These are phyloP conservation scores for Trinectes maculatus DNA, from an alignment of 2,113 vertebrate genomes.

Conservation along the genomic window DNA sequence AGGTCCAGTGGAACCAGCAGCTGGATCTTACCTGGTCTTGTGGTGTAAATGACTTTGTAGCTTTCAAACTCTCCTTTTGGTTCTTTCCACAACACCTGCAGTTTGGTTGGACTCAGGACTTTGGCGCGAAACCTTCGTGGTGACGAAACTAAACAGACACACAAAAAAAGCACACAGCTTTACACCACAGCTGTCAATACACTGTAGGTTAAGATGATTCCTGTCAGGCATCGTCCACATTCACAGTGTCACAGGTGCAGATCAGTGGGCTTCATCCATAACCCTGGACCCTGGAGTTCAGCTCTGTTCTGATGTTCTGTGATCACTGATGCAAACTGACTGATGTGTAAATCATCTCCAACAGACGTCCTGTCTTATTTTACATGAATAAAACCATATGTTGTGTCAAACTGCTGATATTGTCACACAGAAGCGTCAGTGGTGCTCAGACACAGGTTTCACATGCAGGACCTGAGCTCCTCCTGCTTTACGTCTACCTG, in stretches of 20 bases:
- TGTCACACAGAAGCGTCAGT: too few relatives aligned
- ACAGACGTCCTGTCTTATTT: not conserved
- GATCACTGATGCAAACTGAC: not conserved
- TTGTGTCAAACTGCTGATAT: not conserved
- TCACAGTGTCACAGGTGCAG: not conserved
- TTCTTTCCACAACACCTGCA: constrained; percentile 81
- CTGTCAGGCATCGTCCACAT: constrained; percentile 33
- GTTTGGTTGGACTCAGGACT: constrained; percentile 56
- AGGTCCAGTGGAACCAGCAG: too few relatives aligned
- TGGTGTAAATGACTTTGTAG: constrained; percentile 75
- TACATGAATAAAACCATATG: not conserved
- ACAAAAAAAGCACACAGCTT: not conserved
- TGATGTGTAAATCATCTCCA: not conserved
- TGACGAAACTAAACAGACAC: constrained; percentile 66
- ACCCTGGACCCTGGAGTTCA: constrained; percentile 56
- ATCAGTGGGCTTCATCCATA: constrained; percentile 5
- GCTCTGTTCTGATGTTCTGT: not conserved
- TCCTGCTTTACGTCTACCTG: not conserved
- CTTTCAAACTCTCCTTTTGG: constrained; percentile 78
- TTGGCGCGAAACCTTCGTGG: constrained; percentile 78
- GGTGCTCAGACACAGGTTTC: not conserved
- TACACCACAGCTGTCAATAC: not conserved
- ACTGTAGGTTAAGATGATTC: not conserved
- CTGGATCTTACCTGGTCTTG: constrained; percentile 69
- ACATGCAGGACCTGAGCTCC: constrained; percentile 8